A percentile compares a stretch with the other conserved stretches of the same genome.
Conservation (phyloP, 1,140 invertebrate genomes). For the Hycleus cichorii region DNA sequence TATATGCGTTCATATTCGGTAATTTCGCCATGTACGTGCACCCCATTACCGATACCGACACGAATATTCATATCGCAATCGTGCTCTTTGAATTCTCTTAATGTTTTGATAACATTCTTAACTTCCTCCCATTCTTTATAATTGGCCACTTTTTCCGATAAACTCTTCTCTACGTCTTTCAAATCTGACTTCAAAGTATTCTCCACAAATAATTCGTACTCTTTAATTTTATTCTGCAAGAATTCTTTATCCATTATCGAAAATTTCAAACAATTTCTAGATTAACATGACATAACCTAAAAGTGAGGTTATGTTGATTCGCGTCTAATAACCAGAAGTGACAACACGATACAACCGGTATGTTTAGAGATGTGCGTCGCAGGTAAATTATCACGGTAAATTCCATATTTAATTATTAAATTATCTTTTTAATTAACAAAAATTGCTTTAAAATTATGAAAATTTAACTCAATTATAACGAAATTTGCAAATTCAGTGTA, state of each 20-base stretch:
- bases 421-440: too few species aligned
- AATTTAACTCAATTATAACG: too few species aligned
- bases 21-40: conserved; percentile 25
- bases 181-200: conserved; percentile 35
- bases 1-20: conserved; percentile 29
- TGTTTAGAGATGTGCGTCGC: too few species aligned
- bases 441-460: too few species aligned
- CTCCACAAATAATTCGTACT: conserved; percentile 36
- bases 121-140: conserved; percentile 36
- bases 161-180: conserved; percentile 25
- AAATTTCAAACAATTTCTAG: too few species aligned
- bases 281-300: too few species aligned
- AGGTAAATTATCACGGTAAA: too few species aligned
- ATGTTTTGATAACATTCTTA: conserved; percentile 23
- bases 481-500: too few species aligned
- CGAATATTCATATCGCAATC: conserved; percentile 29
- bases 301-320: too few species aligned
- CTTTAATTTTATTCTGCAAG: conserved; percentile 30
- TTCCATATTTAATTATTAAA: too few species aligned
- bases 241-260: neutral
- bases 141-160: conserved; percentile 23
- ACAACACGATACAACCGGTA: too few species aligned
- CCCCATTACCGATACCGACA: conserved; percentile 25
- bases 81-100: conserved; percentile 29
- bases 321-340: too few species aligned